Evolutionary conservation across 2,888 invertebrate genomes (phyloP).

Genomic region (Caradrina clavipalpis): DNA sequence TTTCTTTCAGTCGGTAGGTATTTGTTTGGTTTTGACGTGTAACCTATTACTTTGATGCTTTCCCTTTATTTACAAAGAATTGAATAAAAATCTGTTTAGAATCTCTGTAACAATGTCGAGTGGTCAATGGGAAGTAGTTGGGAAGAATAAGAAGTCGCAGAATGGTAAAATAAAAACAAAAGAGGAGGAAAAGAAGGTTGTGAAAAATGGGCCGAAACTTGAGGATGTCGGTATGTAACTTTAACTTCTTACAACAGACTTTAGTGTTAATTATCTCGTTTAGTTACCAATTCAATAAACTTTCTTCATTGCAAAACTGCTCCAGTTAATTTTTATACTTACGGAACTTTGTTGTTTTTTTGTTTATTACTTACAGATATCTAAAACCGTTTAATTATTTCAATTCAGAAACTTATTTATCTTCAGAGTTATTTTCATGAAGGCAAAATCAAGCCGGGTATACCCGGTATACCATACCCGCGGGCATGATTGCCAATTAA

Average conservation of each 20-base stretch:
- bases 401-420: not conserved
- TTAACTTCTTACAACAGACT: conserved; percentile 38
- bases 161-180: conserved; percentile 87
- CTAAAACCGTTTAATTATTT: not conserved
- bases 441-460: not conserved
- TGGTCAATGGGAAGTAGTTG: conserved; percentile 94
- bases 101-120: conserved; percentile 81
- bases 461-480: not conserved
- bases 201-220: conserved; percentile 93
- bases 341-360: not conserved
- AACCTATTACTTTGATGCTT: conserved; percentile 78
- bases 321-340: not conserved
- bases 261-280: conserved; percentile 18
- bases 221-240: conserved; percentile 94
- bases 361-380: conserved; percentile 16
- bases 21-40: conserved; percentile 88
- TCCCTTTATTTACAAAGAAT: conserved; percentile 84
- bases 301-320: not conserved
- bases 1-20: conserved; percentile 67
- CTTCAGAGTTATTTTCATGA: not conserved
- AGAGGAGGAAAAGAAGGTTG: conserved; percentile 92
- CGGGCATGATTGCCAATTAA: not conserved
- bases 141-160: conserved; percentile 92
- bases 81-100: conserved; percentile 66
- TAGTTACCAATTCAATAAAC: not conserved